phyloP scores from a whole-genome alignment of 2,797 vertebrate species.

The Cyclura pinguis region DNA sequence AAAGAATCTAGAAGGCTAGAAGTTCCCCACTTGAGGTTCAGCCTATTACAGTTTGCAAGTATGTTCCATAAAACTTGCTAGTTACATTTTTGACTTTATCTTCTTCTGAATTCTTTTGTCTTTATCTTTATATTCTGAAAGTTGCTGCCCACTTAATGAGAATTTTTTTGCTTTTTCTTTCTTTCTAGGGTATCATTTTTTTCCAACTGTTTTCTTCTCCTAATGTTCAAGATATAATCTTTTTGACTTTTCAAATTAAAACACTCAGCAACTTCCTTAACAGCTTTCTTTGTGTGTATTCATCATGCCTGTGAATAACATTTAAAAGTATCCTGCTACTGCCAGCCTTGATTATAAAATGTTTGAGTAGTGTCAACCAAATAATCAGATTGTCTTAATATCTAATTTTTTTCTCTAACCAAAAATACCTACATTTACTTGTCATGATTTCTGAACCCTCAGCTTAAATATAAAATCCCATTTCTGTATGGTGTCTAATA shows the following conservation, averaged over 20 bases:
- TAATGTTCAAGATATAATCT: background rate
- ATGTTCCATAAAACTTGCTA: background rate
- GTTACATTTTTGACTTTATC: background rate
- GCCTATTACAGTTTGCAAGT: background rate
- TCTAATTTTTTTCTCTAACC: background rate
- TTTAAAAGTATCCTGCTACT: background rate
- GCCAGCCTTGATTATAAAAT: background rate
- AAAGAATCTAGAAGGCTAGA: no score
- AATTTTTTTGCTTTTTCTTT: background rate
- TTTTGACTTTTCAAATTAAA: background rate
- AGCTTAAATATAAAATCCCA: background rate
- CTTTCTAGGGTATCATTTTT: background rate
- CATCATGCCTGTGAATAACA: background rate
- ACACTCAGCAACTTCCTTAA: background rate
- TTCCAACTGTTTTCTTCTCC: background rate
- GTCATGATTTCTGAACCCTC: background rate
- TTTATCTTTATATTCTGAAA: background rate
- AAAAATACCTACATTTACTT: background rate
- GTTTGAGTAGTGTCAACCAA: background rate
- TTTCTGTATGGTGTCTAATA: background rate
- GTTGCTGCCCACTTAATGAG: background rate
- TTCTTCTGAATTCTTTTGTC: background rate
- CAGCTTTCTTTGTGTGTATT: background rate
- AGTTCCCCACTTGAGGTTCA: no score
- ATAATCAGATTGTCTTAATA: background rate